Evolutionary conservation across 2,797 vertebrate genomes (phyloP).

Genomic region (Pterois miles): DNA sequence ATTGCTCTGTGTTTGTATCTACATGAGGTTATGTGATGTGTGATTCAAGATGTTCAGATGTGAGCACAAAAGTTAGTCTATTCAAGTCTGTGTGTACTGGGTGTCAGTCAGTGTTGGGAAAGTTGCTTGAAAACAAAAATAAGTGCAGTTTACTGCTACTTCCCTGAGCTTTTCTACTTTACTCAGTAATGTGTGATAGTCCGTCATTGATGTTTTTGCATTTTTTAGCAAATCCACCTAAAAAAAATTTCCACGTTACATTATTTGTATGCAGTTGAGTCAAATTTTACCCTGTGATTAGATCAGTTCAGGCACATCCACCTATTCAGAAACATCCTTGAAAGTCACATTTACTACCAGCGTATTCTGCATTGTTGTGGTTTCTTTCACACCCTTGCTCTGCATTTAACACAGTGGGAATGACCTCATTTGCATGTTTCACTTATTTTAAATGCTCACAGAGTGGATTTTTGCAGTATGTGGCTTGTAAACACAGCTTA

Average conservation of each 20-base stretch:
- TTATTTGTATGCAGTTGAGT: neutral
- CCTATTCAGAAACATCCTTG: neutral
- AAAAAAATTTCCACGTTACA: neutral
- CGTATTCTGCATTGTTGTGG: neutral
- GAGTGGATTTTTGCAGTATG: conserved; percentile 20
- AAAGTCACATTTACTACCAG: neutral
- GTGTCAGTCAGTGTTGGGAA: neutral
- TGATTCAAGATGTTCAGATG: conserved; percentile 12
- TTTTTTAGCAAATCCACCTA: no score
- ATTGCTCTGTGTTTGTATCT: conserved; percentile 41
- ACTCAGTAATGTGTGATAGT: neutral
- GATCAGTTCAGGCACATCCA: neutral
- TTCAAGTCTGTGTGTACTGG: neutral
- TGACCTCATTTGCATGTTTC: neutral
- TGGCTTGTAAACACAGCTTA: conserved; percentile 33
- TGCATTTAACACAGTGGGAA: neutral
- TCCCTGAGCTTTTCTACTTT: neutral
- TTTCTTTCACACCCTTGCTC: neutral
- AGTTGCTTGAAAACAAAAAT: neutral
- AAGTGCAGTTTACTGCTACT: neutral
- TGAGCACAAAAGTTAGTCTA: conserved; percentile 5
- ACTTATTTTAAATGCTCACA: conserved; percentile 7
- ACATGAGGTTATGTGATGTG: conserved; percentile 19
- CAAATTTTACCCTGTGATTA: neutral
- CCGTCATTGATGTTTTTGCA: neutral